phyloP scores from a whole-genome alignment of 2,888 invertebrate species.

The Drosophila monieri region DNA sequence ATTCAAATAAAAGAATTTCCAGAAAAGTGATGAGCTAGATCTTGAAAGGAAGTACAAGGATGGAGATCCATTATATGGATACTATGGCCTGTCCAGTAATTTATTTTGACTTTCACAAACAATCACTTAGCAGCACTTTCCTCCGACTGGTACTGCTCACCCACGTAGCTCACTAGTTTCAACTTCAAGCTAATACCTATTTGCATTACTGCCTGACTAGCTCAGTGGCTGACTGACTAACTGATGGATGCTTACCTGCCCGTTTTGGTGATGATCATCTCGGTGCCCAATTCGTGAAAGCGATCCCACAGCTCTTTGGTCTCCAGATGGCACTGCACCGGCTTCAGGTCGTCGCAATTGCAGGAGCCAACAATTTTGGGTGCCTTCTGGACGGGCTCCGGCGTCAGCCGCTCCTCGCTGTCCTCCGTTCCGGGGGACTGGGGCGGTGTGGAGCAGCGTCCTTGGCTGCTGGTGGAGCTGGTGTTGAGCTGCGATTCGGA shows the following conservation, averaged over 20 bases:
- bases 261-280: slow-evolving; percentile 99
- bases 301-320: slow-evolving; percentile 98
- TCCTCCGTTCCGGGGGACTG: slow-evolving; percentile 83
- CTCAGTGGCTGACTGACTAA: neutral
- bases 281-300: slow-evolving; percentile 96
- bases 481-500: slow-evolving; percentile 70
- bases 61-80: neutral
- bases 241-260: slow-evolving; percentile 89
- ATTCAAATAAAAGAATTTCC: slow-evolving; percentile 6
- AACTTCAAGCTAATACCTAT: slow-evolving; percentile 32
- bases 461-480: slow-evolving; percentile 80
- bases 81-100: neutral
- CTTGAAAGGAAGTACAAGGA: neutral
- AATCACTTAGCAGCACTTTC: neutral
- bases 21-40: slow-evolving; percentile 21
- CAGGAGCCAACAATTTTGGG: slow-evolving; percentile 87
- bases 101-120: neutral
- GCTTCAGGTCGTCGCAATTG: slow-evolving; percentile 92
- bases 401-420: slow-evolving; percentile 83
- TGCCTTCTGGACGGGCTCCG: slow-evolving; percentile 83
- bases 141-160: slow-evolving; percentile 3
- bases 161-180: slow-evolving; percentile 8
- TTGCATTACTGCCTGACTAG: slow-evolving; percentile 16
- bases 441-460: slow-evolving; percentile 83
- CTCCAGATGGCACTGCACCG: slow-evolving; percentile 95